A percentile compares a stretch with the other conserved stretches of the same genome.
Conservation (phyloP, 2,113 vertebrate genomes). For the Calypte anna region DNA sequence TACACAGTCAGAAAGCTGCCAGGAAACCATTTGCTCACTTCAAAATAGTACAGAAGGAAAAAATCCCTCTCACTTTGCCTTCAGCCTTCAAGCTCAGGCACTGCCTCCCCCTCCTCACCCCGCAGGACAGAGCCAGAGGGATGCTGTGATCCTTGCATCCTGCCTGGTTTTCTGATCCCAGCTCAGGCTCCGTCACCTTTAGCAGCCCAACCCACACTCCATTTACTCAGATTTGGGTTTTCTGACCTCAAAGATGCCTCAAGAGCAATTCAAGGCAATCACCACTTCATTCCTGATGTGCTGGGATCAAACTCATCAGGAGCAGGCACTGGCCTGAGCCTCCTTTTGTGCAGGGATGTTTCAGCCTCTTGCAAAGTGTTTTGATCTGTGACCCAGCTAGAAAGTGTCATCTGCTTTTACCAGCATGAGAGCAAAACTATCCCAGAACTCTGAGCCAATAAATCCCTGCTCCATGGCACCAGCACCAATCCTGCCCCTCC, state of each 20-base stretch:
- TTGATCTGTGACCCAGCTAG: neutral
- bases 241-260: neutral
- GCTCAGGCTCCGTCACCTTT: neutral
- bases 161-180: neutral
- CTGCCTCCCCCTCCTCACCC: neutral
- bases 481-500: neutral
- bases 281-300: neutral
- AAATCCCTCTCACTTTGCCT: too few species aligned
- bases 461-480: neutral
- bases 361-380: neutral
- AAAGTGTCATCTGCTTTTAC: neutral
- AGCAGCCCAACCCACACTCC: neutral
- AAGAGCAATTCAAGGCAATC: neutral
- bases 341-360: neutral
- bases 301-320: neutral
- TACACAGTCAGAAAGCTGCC: neutral
- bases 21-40: neutral
- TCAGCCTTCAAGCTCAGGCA: too few species aligned
- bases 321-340: neutral
- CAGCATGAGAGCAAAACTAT: neutral
- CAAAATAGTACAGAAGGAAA: neutral
- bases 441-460: neutral
- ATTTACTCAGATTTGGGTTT: neutral
- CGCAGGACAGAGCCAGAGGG: accelerated
- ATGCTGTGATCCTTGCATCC: neutral